Base-by-base conservation (phyloP, 2,113 vertebrate species). In the Notechis scutatus region DNA sequence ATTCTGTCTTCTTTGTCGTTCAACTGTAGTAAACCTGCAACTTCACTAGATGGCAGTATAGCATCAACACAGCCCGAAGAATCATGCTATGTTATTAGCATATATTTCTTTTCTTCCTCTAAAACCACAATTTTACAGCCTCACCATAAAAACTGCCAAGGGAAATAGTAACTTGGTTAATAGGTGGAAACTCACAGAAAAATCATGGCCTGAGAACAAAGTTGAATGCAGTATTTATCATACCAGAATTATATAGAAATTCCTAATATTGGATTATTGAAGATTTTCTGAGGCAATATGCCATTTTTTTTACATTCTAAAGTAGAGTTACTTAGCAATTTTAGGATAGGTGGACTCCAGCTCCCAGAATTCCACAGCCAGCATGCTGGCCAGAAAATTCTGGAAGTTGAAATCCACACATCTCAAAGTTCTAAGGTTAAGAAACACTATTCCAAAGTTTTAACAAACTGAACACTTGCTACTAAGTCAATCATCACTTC, bases 1-100 rank as follows among this genome's bases (percentile, higher is more conserved):
- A 42, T 21, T 81, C 69, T 39, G 12, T 39, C 34, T 81, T n/a
- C n/a, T 74, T 74, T 69, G 20, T 34, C 23, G 4, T 90, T 92
- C 55, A 39, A 20, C 12, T 96, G 94, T 85, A 57, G n/a, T 94
- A n/a, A 18, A 50, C 0, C 0, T 89, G 8, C 9, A 5, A 0
- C 2, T 94, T 96, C 98, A 96, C 96, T 95, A 98, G 97, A 93
- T 97, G 97, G 96, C 95, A 96, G 24, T 92, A 92, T 1, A 94
- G 3, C 7, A 81, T 42, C 74, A 81, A 21, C 95, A 92, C 54
- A 94, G 90, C n/a, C 93, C 20, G 96, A 47, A 74, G 18, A 12
- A 24, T 20, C 2, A 54, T 21, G 0, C 54, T 64, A 59, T 23
- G 1, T 56, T 55, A 24, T n/a, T 5, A n/a, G 18, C n/a, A 39